Evolutionary conservation across 2,888 invertebrate species (phyloP).

Genomic region (Lysandra bellargus): DNA sequence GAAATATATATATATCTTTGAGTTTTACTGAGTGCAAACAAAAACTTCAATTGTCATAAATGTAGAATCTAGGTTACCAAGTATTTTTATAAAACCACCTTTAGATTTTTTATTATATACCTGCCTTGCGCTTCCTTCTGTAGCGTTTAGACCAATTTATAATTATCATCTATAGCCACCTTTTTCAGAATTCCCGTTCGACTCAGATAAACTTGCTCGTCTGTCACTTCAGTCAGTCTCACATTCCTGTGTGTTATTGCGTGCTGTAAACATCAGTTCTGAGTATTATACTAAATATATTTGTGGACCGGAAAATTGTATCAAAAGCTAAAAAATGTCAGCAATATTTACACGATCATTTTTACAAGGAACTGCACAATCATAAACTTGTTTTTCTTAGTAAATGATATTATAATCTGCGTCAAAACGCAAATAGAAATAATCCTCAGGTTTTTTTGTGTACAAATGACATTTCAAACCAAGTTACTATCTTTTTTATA

Average conservation of each 20-base stretch:
- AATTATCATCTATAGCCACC: neutral
- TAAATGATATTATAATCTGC: neutral
- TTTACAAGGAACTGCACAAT: neutral
- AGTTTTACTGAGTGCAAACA: too few species aligned
- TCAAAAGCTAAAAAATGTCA: neutral
- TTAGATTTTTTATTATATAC: too few species aligned
- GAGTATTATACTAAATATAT: conserved; percentile 45
- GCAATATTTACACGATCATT: neutral
- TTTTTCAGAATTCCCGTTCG: neutral
- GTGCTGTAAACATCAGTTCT: conserved; percentile 39
- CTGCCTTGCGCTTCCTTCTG: too few species aligned
- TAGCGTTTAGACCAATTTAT: too few species aligned
- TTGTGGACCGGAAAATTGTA: conserved; percentile 34
- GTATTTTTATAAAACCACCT: neutral
- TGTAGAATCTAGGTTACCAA: neutral
- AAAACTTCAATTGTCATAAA: neutral
- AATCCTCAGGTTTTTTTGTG: neutral
- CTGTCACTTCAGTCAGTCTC: neutral
- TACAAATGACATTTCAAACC: neutral
- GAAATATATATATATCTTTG: too few species aligned
- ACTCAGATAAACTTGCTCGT: neutral
- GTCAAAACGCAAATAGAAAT: neutral
- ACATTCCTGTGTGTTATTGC: conserved; percentile 32
- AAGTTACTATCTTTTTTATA: neutral
- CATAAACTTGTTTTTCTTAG: neutral